Conservation (phyloP, 2,113 vertebrate genomes). For the Myotis davidii region DNA sequence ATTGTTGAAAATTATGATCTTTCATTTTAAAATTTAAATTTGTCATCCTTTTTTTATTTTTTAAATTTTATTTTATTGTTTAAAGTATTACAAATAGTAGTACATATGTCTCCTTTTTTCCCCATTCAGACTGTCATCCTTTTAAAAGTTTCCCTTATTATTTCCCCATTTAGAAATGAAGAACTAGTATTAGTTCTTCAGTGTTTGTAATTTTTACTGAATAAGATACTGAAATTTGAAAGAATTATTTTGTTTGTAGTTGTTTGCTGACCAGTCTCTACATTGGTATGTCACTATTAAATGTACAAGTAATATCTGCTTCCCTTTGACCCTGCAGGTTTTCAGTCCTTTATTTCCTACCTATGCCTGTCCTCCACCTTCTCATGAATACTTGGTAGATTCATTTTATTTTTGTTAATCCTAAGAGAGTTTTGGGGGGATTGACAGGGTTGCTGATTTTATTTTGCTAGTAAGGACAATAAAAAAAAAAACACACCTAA, state of each 20-base stretch:
- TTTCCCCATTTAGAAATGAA: not conserved
- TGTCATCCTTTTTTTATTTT: not conserved
- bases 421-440: not conserved
- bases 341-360: not conserved
- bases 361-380: not conserved
- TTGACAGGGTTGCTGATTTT: not conserved
- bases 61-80: too few relatives aligned
- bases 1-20: slow-evolving; percentile 35
- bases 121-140: not conserved
- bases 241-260: not conserved
- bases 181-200: not conserved
- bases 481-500: not conserved
- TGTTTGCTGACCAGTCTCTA: not conserved
- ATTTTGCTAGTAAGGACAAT: not conserved
- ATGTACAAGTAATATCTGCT: not conserved
- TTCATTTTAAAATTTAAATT: slow-evolving; percentile 52
- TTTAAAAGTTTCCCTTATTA: not conserved
- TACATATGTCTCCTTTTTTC: not conserved
- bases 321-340: not conserved
- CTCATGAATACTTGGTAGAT: not conserved
- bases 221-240: not conserved
- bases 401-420: not conserved
- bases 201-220: not conserved
- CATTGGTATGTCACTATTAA: not conserved
- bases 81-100: too few relatives aligned